Conservation (phyloP, 2,797 vertebrate genomes). For the Graptemys geographica region DNA sequence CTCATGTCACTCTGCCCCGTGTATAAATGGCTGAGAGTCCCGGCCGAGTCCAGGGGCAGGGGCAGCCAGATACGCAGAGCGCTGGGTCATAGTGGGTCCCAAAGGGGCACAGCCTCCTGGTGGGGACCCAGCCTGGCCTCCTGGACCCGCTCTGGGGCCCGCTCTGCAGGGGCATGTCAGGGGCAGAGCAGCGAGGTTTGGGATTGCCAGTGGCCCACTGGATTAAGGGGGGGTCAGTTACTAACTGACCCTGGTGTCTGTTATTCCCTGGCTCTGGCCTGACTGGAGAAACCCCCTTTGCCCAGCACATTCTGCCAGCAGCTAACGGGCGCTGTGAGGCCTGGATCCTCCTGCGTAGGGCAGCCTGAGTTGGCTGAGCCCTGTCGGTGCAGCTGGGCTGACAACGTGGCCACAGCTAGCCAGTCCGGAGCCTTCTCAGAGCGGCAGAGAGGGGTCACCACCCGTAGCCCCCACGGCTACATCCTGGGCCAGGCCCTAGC, state of each 20-base stretch:
- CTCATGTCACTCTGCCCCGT: too few species aligned
- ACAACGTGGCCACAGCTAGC: too few species aligned
- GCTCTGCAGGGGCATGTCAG: background rate
- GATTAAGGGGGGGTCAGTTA: background rate
- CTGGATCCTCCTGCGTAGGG: background rate
- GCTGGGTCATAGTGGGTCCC: too few species aligned
- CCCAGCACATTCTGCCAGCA: background rate
- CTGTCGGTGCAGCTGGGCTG: background rate
- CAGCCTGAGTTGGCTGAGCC: too few species aligned
- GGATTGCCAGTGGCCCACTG: background rate
- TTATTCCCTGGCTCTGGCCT: background rate
- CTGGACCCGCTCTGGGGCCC: too few species aligned
- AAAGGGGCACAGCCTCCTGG: background rate
- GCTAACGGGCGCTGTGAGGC: background rate
- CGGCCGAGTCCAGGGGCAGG: too few species aligned
- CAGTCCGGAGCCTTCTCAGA: background rate
- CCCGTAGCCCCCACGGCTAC: too few species aligned
- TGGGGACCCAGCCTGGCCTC: background rate
- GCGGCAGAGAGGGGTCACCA: background rate
- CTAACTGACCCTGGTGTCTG: background rate
- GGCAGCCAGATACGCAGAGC: background rate
- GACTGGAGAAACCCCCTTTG: background rate
- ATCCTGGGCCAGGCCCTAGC: background rate
- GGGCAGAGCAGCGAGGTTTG: background rate
- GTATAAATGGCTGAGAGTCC: too few species aligned